Evolutionary conservation across 1,140 invertebrate species (phyloP).

Genomic region (Procambarus virginalis): DNA sequence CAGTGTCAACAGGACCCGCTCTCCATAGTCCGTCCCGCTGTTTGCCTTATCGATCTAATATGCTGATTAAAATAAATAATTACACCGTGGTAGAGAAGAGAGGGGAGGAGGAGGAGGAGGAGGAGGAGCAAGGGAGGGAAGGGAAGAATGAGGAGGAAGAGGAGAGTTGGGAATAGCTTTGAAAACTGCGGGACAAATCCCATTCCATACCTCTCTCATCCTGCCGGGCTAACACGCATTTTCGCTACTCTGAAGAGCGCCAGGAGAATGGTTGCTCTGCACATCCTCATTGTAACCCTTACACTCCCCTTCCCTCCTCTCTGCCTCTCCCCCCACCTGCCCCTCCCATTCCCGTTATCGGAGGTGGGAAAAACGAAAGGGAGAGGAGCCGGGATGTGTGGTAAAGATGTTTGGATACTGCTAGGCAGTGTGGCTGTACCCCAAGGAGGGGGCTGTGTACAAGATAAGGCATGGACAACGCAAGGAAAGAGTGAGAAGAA

Average conservation of each 20-base stretch:
- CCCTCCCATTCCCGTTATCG: background rate
- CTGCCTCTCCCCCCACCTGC: background rate
- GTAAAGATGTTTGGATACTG: background rate
- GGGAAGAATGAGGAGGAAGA: too few relatives aligned
- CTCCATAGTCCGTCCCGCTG: constrained; percentile 11
- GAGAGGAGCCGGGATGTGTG: too few relatives aligned
- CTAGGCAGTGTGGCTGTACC: background rate
- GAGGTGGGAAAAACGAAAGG: background rate
- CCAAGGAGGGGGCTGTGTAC: background rate
- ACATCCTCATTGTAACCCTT: too few relatives aligned
- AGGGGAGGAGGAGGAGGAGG: too few relatives aligned
- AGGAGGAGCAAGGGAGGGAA: too few relatives aligned
- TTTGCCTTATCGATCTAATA: constrained; percentile 46
- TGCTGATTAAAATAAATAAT: constrained; percentile 55
- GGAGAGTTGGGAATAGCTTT: background rate
- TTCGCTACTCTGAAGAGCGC: too few relatives aligned
- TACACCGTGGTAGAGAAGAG: background rate
- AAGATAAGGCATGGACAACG: background rate
- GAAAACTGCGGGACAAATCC: background rate
- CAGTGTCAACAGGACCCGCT: constrained; percentile 22
- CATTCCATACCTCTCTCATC: background rate
- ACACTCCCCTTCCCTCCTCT: background rate
- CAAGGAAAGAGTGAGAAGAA: background rate
- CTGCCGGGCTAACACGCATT: too few relatives aligned
- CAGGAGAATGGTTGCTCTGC: too few relatives aligned